Base-by-base conservation (phyloP, 2,113 vertebrate species). In the Maccullochella peelii region DNA sequence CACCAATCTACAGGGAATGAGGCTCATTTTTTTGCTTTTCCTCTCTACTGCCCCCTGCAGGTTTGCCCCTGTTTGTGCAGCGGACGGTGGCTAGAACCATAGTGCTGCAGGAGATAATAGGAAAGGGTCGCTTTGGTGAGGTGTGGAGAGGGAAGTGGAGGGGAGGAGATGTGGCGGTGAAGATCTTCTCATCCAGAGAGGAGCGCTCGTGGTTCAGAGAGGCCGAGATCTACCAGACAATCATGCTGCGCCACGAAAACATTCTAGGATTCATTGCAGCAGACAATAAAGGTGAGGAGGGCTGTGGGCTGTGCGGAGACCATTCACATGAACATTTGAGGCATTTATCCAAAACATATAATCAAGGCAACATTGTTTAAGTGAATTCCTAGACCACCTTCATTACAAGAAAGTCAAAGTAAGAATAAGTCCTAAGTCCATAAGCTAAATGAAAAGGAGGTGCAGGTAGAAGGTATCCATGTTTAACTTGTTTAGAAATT, bases 191-290 rank as follows among this genome's bases (percentile, higher is more conserved):
- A 0, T 99, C 98, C 0, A 96, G 98, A 0, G 98, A 99, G 94
- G 98, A 99, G 11, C 97, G 98, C 1, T 99, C 98, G 44, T 99
- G 98, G 98, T 99, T 99, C 91, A 95, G 98, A 76, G 98, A 99
- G 59, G 98, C 98, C 0, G 98, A 99, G 85, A 99, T 99, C 50
- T 99, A 99, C 61, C 98, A 99, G 70, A 99, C 98, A 0, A 98
- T 99, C 59, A 99, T 99, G 98, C 94, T 99, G 82, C 95, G 98
- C 0, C 98, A 99, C 0, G 98, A 99, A 79, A 99, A 99, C 94
- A 99, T 99, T 89, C 94, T 99, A 1, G 98, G 98, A 0, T 99
- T 99, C 73, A 99, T 99, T 0, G 98, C 98, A 8, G 98, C 98
- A 0, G 98, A 99, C 88, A 99, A 99, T 90, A 99, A 99, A 96